These are phyloP conservation scores for Pygoscelis antarcticus DNA, from an alignment of 2,113 vertebrate species.

Conservation along the genomic window DNA sequence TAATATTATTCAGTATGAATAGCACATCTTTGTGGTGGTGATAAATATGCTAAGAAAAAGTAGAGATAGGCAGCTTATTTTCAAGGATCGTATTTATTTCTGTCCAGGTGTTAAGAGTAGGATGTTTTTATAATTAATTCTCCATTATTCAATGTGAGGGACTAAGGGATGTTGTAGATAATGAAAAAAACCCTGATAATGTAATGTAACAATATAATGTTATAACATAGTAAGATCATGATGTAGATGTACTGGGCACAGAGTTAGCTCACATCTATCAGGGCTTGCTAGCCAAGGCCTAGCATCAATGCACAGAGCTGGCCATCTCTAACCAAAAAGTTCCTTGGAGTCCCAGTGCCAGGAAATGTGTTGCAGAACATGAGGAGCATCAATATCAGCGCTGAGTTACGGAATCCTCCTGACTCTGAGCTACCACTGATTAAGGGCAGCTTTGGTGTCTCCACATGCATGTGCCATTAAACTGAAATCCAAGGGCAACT, in stretches of 20 bases:
- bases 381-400: not conserved
- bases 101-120: not conserved
- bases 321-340: not conserved
- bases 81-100: not conserved
- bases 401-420: not conserved
- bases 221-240: not conserved
- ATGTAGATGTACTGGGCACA: not conserved
- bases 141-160: not conserved
- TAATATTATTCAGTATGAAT: not conserved
- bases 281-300: not conserved
- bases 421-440: not conserved
- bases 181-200: not conserved
- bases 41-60: not conserved
- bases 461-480: not conserved
- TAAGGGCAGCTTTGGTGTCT: not conserved
- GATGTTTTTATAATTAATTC: not conserved
- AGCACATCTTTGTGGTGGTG: not conserved
- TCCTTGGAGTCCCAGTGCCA: not conserved
- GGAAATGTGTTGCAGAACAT: not conserved
- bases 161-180: not conserved
- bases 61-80: not conserved
- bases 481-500: not conserved
- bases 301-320: not conserved
- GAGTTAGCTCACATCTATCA: not conserved
- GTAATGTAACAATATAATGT: not conserved